Evolutionary conservation across 2,888 invertebrate species (phyloP), one percentile per base, ranked within the genome.

Genomic region (Tetragnatha montana): DNA sequence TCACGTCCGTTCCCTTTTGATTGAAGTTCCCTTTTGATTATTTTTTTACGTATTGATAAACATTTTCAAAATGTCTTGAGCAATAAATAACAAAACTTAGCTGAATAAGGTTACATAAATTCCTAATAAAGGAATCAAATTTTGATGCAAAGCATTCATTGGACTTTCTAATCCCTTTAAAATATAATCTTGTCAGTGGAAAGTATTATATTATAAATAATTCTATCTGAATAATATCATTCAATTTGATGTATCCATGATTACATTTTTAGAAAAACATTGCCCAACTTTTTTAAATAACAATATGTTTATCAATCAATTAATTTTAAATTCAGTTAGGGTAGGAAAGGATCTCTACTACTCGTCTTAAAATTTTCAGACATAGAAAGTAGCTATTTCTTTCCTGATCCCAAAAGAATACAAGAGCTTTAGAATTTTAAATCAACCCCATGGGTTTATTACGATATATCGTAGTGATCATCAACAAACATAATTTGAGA

Each of bases 391-490:
- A n/a, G n/a, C n/a, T n/a, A 22, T 47, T 47, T 69, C 14, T 49
- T 14, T 50, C 6, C 21, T 47, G 12, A 22, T 60, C 82, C 82
- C 82, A 17, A 21, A 10, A 74, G 74, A 81, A 70, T 21, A 10
- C 81, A 49, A 35, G 73, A 82, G 73, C 60, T 74, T 82, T 74
- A 22, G 82, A 82, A 82, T 82, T 82, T 82, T 74, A 82, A 82
- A 82, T 74, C 35, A 8, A 51, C 21, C 60, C 35, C 73, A 17
- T 35, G 51, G 35, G 60, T 21, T 35, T 35, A 60, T 73, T 0
- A 60, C 10, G 51, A 82, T 35, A 86, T 60, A 49, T 80, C 79
- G 35, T 35, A 35, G 2, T 35, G 35, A 35, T 21, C 21, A 47
- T 80, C 47, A 14, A 51, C 79, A 86, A 86, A 80, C 50, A n/a